These are phyloP conservation scores for Magallana nippona DNA, from an alignment of 2,888 invertebrate species.

Conservation along the genomic window DNA sequence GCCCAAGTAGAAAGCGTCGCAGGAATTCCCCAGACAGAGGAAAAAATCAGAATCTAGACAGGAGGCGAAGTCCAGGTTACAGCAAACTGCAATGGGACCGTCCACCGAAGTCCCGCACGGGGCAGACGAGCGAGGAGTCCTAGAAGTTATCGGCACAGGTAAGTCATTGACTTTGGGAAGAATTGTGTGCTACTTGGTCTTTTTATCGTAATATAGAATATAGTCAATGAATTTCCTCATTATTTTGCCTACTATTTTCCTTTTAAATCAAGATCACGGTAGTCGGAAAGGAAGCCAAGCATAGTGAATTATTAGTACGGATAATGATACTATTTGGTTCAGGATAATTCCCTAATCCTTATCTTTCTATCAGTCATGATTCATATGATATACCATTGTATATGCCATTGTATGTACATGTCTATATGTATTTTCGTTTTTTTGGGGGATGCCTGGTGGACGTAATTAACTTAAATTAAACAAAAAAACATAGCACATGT, in stretches of 20 bases:
- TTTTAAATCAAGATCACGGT: slow-evolving; percentile 25
- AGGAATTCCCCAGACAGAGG: slow-evolving; percentile 12
- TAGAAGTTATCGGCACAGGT: slow-evolving; percentile 4
- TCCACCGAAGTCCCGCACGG: slow-evolving; percentile 13
- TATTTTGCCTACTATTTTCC: no score
- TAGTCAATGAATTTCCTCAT: no score
- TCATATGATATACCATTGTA: no score
- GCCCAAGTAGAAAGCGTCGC: not conserved
- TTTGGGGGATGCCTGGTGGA: no score
- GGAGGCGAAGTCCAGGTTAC: slow-evolving; percentile 9
- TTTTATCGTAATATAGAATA: no score
- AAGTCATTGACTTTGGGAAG: not conserved
- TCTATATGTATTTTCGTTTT: no score
- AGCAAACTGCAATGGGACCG: not conserved
- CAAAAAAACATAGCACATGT: no score
- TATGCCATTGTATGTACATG: no score
- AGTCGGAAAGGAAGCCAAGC: slow-evolving; percentile 25
- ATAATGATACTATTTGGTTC: not conserved
- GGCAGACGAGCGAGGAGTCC: slow-evolving; percentile 25
- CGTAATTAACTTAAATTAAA: no score
- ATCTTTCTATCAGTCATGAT: no score
- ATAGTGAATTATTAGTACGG: slow-evolving; percentile 6
- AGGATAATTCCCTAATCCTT: no score
- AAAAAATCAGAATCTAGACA: not conserved
- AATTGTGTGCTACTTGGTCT: no score